Conservation (phyloP, 2,888 invertebrate species). For the Chymomyza procnemis region DNA sequence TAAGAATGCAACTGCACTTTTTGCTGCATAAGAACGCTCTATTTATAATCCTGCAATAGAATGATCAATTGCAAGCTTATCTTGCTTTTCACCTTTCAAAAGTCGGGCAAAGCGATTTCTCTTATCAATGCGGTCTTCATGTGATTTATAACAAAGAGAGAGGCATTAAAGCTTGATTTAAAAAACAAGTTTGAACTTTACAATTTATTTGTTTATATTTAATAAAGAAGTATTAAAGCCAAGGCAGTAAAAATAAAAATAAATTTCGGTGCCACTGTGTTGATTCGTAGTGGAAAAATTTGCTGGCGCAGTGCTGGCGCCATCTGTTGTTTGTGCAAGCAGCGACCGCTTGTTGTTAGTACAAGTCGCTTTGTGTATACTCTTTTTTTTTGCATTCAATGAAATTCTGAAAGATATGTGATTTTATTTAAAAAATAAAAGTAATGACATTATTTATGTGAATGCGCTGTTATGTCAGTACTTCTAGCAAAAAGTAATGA, state of each 20-base stretch:
- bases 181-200: neutral
- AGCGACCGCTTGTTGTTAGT: too few relatives aligned
- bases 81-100: neutral
- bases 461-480: too few relatives aligned
- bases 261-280: neutral
- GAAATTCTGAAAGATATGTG: too few relatives aligned
- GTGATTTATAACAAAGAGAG: neutral
- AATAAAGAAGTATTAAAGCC: neutral
- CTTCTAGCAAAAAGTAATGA: too few relatives aligned
- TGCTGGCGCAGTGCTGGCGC: too few relatives aligned
- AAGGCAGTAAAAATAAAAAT: neutral
- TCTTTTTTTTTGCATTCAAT: too few relatives aligned
- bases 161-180: neutral
- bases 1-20: slow-evolving; percentile 43
- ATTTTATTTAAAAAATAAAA: too few relatives aligned
- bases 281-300: too few relatives aligned
- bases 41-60: slow-evolving; percentile 44
- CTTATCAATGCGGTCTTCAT: neutral
- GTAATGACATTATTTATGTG: too few relatives aligned
- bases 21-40: slow-evolving; percentile 9
- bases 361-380: too few relatives aligned
- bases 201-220: neutral
- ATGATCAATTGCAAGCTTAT: slow-evolving; percentile 19
- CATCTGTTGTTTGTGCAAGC: too few relatives aligned
- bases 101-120: neutral